A percentile compares a stretch with the other conserved stretches of the same genome.
phyloP scores from a whole-genome alignment of 2,797 vertebrate genomes.

The Sebastes hubbsi region DNA sequence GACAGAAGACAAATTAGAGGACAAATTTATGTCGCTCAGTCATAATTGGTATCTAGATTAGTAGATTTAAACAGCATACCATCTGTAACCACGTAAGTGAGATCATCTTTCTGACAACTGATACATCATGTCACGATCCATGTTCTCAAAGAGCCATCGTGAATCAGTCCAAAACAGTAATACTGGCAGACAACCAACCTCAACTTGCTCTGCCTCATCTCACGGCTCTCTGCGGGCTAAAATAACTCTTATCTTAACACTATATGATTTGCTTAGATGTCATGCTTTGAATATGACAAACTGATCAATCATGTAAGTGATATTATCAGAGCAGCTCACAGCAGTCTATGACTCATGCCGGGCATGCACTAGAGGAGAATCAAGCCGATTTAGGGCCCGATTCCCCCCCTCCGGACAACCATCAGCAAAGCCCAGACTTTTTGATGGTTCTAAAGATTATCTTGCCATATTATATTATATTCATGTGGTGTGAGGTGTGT shows the following conservation, averaged over 20 bases:
- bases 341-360: not conserved
- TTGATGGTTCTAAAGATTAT: too few species aligned
- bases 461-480: too few species aligned
- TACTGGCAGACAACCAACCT: not conserved
- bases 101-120: not conserved
- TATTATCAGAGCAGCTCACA: not conserved
- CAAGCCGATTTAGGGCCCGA: too few species aligned
- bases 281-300: not conserved
- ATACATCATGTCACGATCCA: not conserved
- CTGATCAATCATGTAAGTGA: not conserved
- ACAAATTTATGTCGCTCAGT: not conserved
- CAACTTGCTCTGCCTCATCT: not conserved
- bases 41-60: not conserved
- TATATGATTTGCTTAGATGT: not conserved
- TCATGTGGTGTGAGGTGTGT: too few species aligned
- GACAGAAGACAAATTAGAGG: not conserved
- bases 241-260: too few species aligned
- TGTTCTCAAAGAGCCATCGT: not conserved
- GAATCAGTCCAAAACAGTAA: not conserved
- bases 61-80: not conserved
- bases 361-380: too few species aligned
- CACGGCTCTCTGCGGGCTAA: too few species aligned
- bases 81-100: not conserved
- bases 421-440: too few species aligned
- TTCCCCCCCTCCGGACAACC: too few species aligned